Base-by-base conservation (phyloP, 1,140 invertebrate genomes). In the Penaeus indicus region DNA sequence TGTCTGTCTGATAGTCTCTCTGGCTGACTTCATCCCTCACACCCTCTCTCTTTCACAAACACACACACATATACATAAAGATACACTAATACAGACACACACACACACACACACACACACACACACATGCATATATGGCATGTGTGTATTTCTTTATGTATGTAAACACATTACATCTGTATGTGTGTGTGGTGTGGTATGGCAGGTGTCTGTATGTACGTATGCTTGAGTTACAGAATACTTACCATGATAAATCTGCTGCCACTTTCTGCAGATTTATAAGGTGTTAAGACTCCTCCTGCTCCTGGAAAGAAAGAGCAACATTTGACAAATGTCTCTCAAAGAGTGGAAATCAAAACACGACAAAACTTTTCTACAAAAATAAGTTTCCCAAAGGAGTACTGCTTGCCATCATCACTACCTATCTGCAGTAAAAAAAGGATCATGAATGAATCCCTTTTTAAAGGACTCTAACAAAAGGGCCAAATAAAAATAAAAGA, bases 11-110 rank as follows among this genome's bases (percentile, higher is more conserved):
- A 7, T 8, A 7, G 38, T 42, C 38, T 42, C 7, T 42, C 38
- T 42, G 38, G 7, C 38, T 42, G 38, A 42, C 7, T 42, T 4
- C 7, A 4, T 42, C 75, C 19, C 38, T 19, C 18, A 78, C 42
- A 38, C 42, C 25, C 42, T 38, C 21, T 38, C 47, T 22, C 61
- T 25, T 61, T 61, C 54, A 62, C 22, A 61, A 4, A 82, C 54
- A 78, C 21, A 27, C 8, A 38, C 7, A 67, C 64, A 84, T 18
- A 69, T 25, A 69, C 27, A 69, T 84, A 63, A 32, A 84, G 16
- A 84, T 84, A 84, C 27, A 84, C n/a, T 27, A 27, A 84, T 84
- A 84, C 47, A 64, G 11, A 69, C 27, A 42, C 38, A 69, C 27
- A 61, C 62, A 25, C 11, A 62, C 16, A 64, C 62, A 42, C 38